phyloP scores from a whole-genome alignment of 1,140 invertebrate species.

The Diorhabda sublineata region DNA sequence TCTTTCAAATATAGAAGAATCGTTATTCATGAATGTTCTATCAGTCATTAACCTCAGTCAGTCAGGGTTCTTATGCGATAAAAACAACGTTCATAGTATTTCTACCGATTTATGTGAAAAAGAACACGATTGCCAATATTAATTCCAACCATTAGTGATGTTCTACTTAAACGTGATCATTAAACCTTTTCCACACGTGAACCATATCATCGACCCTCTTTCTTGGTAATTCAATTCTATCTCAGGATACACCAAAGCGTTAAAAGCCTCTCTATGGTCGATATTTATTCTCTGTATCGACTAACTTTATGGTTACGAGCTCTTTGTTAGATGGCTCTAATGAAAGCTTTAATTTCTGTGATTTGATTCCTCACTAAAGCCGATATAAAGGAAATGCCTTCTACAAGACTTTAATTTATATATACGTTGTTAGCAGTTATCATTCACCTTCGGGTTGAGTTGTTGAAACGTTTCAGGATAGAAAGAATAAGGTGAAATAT shows the following conservation, averaged over 20 bases:
- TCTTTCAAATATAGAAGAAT: no score
- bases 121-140: no score
- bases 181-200: constrained; percentile 2
- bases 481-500: no score
- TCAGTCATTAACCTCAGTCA: no score
- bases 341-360: background rate
- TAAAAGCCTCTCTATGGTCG: background rate
- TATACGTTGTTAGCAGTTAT: no score
- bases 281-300: constrained; percentile 3
- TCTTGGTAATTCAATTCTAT: background rate
- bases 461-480: no score
- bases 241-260: background rate
- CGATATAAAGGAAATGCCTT: background rate
- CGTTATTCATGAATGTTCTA: no score
- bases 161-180: constrained; percentile 2
- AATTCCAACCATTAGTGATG: background rate
- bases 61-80: no score
- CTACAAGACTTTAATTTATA: no score
- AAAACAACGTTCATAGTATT: no score
- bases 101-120: no score
- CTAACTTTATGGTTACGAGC: background rate
- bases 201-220: background rate
- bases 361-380: background rate
- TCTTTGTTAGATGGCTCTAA: background rate
- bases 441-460: no score